Conservation (phyloP, 2,113 vertebrate genomes). For the Pitta sordida region DNA sequence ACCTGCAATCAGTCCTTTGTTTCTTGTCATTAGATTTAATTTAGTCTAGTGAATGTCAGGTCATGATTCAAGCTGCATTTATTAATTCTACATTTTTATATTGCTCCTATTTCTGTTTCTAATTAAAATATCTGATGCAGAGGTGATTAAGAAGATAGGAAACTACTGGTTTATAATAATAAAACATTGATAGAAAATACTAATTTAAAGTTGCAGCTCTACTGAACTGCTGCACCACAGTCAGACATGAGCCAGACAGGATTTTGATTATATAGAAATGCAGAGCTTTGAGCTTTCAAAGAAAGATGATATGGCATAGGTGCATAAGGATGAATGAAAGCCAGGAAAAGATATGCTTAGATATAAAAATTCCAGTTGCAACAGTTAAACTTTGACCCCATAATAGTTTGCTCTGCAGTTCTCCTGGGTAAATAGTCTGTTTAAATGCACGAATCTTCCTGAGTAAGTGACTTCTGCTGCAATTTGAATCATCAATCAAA, state of each 20-base stretch:
- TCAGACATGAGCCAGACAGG: neutral
- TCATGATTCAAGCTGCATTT: neutral
- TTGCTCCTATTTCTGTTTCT: neutral
- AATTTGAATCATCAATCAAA: conserved; percentile 29
- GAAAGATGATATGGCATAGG: neutral
- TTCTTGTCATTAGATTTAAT: neutral
- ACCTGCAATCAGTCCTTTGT: neutral
- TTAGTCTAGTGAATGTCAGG: neutral
- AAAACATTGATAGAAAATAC: neutral
- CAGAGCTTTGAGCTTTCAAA: neutral
- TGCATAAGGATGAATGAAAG: conserved; percentile 31
- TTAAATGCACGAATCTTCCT: conserved; percentile 31
- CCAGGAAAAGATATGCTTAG: neutral
- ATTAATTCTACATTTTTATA: neutral
- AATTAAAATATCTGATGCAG: neutral
- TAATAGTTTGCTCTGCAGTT: conserved; percentile 5
- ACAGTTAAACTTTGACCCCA: neutral
- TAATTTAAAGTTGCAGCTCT: neutral
- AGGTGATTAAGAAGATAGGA: neutral
- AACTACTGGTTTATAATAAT: neutral
- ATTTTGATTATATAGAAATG: neutral
- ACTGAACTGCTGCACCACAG: neutral
- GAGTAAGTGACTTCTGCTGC: conserved; percentile 1
- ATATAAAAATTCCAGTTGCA: conserved; percentile 17
- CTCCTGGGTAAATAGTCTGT: conserved; percentile 6